Conservation (phyloP, 2,888 invertebrate genomes). For the Dasysyrphus albostriatus region DNA sequence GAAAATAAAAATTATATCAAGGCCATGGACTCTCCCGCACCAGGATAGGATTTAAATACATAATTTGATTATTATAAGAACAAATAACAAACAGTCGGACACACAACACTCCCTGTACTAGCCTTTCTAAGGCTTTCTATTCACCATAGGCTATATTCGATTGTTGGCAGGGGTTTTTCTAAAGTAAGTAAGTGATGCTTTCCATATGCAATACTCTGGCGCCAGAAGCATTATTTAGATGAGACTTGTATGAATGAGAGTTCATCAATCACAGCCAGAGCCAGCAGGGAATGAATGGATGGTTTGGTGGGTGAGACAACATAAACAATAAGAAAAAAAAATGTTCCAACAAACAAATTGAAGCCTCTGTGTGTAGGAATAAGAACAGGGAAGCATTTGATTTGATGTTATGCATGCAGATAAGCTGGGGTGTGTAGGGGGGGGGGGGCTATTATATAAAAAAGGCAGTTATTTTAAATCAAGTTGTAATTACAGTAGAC, state of each 20-base stretch:
- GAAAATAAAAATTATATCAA: conserved; percentile 5
- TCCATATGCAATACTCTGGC: conserved; percentile 31
- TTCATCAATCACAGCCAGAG: conserved; percentile 39
- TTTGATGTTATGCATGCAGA: not conserved
- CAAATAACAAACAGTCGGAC: not conserved
- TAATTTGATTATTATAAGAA: conserved; percentile 61
- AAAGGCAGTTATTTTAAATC: no score
- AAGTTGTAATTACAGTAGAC: no score
- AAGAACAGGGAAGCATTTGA: not conserved
- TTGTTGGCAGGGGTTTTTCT: not conserved
- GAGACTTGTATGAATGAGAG: conserved; percentile 25
- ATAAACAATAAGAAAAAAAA: not conserved
- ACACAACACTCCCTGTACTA: not conserved
- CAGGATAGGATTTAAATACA: conserved; percentile 27
- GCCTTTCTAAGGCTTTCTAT: not conserved
- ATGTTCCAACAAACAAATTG: conserved; percentile 10
- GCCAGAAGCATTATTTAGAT: conserved; percentile 44
- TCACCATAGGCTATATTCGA: not conserved
- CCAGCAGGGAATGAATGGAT: not conserved
- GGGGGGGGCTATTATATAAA: no score
- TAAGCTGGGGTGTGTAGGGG: no score
- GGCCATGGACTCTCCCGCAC: conserved; percentile 11
- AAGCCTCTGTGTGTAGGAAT: not conserved
- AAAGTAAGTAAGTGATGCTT: not conserved
- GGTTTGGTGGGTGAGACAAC: not conserved